Evolutionary conservation across 1,140 invertebrate genomes (phyloP), one percentile per base, ranked within the genome.

Genomic region (Drosophila guanche): DNA sequence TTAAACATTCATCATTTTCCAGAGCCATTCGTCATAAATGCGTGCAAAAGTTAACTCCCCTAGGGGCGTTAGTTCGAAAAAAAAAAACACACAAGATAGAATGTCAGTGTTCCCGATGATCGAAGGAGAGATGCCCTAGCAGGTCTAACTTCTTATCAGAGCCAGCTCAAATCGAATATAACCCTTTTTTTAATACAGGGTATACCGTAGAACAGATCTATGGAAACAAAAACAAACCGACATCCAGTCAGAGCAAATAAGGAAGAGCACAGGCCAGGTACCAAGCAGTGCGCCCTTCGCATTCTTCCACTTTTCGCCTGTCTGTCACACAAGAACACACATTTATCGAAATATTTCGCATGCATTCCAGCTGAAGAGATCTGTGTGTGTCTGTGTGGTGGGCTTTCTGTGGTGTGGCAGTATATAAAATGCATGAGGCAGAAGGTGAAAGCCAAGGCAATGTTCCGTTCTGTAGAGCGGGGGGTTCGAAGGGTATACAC

Each of bases 1-100:
- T 86, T 86, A 88, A 77, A 88, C 81, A 86, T 86, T 86, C 83
- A 88, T 86, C 81, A 86, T 86, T 88, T 81, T 88, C 65, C 65
- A 76, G 68, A 56, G 69, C 47, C 81, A 86, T 85, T 81, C 83
- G 83, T 86, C 80, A 85, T 74, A 73, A 77, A 77, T 77, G 73
- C 73, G 77, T 81, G 81, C 63, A 85, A 70, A 74, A 81, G 78
- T 81, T 81, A 80, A 77, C 68, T 60, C 81, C 33, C 10, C 61
- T 33, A 37, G 37, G 53, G 40, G 14, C 14, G 47, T 7, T 22
- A 42, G 33, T 20, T 25, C 20, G 59, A 60, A 29, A 43, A 10
- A 40, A 60, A 37, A 47, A 8, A 4, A 22, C 33, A 8, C 6
- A 22, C 33, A 12, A 37, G 10, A 37, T 37, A 10, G 4, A 37